phyloP scores from a whole-genome alignment of 2,888 invertebrate species.

The Lamellibrachia satsuma region DNA sequence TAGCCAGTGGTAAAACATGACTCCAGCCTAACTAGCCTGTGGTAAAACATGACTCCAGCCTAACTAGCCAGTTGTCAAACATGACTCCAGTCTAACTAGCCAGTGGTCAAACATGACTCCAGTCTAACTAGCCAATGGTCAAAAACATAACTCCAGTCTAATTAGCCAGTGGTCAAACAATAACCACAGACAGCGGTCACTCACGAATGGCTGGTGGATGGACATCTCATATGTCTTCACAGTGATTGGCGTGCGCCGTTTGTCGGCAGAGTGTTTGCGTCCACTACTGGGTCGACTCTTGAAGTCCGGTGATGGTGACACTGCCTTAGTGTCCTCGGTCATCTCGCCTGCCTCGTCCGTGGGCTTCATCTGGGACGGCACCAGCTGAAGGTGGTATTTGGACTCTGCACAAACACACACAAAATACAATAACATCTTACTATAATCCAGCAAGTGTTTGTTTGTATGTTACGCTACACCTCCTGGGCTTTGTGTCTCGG shows the following conservation, averaged over 20 bases:
- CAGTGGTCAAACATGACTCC: background rate
- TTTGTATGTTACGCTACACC: background rate
- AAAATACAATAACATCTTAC: background rate
- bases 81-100: background rate
- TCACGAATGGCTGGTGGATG: slow-evolving; percentile 57
- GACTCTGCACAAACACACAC: background rate
- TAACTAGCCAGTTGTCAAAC: too few species aligned
- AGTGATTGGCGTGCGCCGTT: slow-evolving; percentile 29
- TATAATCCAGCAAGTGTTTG: background rate
- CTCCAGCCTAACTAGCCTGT: too few species aligned
- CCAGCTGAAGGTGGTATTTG: slow-evolving; percentile 20
- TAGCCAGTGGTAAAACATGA: too few species aligned
- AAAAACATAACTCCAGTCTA: background rate
- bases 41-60: too few species aligned
- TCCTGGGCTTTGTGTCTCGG: too few species aligned
- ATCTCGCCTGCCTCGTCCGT: background rate
- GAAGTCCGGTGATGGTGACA: background rate
- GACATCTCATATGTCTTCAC: slow-evolving; percentile 61
- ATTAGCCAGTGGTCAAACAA: background rate
- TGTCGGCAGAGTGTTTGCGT: slow-evolving; percentile 18
- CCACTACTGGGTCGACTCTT: slow-evolving; percentile 32
- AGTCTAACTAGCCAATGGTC: background rate
- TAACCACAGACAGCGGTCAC: slow-evolving; percentile 25
- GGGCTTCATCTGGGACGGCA: background rate
- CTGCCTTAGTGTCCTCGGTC: background rate